Base-by-base conservation (phyloP, 2,797 vertebrate species). In the Chrysocyon brachyurus region DNA sequence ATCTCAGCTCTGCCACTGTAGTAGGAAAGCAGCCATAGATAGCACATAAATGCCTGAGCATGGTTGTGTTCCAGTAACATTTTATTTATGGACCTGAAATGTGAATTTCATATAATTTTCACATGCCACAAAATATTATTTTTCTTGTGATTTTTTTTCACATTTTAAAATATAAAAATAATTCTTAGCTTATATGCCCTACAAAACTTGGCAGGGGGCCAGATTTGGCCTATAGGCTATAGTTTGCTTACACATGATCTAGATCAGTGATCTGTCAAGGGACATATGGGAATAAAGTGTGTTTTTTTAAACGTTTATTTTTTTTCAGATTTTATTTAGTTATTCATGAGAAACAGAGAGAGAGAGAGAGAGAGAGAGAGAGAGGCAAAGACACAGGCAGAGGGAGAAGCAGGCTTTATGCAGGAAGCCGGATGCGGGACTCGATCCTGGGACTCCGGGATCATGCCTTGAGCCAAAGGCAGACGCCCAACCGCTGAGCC, bases 71-170 rank as follows among this genome's bases (percentile, higher is more conserved):
- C 87, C 83, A 82, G 77, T 63, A 86, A 86, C 73, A 70, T 89
- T 87, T 97, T 96, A 91, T 90, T 93, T 93, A 83, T 87, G 83
- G 85, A 83, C 15, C 1, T 86, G 36, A 77, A 94, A 90, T 88
- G 95, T 92, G 75, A 94, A 90, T 97, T 95, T 89, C 49, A 87
- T 59, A 40, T 64, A 94, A 86, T 90, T 89, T 59, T 90, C 59
- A 52, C 31, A 64, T 88, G 57, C 87, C 84, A 91, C 19, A 95
- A 87, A 89, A 77, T 94, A 78, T 78, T 79, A 59, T 92, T 94
- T 91, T 94, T 84, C 66, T 66, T 93, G 46, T 90, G 68, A 64
- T 68, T 90, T 93, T 82, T 75, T 66, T 28, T 40, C 24, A 16
- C 40, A 52, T 90, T 96, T 87, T n/a, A 93, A 97, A 95, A 95